phyloP scores from a whole-genome alignment of 2,113 vertebrate species.

The Muscicapa adusta region DNA sequence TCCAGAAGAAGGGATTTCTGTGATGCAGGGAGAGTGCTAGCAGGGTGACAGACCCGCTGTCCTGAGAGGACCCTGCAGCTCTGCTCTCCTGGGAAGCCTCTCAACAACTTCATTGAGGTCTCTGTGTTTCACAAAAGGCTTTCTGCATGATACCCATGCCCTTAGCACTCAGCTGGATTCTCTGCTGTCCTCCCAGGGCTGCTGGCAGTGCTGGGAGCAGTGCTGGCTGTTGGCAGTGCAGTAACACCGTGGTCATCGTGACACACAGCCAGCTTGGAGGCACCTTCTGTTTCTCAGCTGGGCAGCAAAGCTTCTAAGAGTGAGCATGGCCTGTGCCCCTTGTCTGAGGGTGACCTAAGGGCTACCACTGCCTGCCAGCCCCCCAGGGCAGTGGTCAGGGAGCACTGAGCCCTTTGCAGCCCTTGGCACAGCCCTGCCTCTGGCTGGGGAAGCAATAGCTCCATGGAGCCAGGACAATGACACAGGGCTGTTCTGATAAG shows the following conservation, averaged over 20 bases:
- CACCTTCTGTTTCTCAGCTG: background rate
- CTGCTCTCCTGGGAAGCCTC: background rate
- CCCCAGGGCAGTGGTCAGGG: background rate
- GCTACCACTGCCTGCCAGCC: background rate
- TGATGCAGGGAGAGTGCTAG: background rate
- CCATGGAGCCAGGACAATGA: background rate
- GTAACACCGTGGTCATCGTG: rapidly evolving
- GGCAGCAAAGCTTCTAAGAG: background rate
- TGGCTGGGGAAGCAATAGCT: background rate
- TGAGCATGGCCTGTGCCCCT: background rate
- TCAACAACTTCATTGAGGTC: background rate
- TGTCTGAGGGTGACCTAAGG: background rate
- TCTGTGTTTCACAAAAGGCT: background rate
- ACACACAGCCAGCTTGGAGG: background rate
- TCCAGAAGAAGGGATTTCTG: background rate
- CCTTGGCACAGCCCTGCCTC: background rate
- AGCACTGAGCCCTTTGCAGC: background rate
- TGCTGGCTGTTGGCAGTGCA: background rate
- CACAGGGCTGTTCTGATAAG: background rate
- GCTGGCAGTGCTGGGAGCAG: background rate
- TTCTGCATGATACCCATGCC: background rate
- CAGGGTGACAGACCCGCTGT: background rate
- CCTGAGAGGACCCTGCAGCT: background rate
- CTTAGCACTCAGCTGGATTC: background rate
- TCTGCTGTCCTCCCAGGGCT: background rate